Conservation (phyloP, 2,888 invertebrate species). For the Helobdella robusta region DNA sequence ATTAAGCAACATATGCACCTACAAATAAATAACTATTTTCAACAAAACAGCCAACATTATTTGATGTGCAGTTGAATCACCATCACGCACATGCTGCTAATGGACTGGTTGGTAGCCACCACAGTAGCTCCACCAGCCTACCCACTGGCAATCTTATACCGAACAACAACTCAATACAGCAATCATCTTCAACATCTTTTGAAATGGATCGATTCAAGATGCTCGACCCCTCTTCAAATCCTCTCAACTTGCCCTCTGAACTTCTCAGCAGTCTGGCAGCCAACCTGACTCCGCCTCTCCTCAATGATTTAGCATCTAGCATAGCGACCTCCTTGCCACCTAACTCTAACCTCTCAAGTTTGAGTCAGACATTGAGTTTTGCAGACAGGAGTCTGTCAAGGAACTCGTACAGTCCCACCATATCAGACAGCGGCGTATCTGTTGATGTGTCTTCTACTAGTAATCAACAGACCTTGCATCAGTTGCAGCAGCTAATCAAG, state of each 20-base stretch:
- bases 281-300: constrained; percentile 30
- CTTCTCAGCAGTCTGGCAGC: constrained; percentile 38
- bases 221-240: constrained; percentile 24
- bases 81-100: not conserved
- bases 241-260: constrained; percentile 17
- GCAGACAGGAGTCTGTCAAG: constrained; percentile 39
- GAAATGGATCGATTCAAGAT: constrained; percentile 46
- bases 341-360: constrained; percentile 18
- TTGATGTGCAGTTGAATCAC: too few relatives aligned
- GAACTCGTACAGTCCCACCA: constrained; percentile 47
- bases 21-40: too few relatives aligned
- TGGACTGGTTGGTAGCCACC: not conserved
- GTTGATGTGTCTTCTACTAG: constrained; percentile 42
- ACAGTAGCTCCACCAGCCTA: not conserved
- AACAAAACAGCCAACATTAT: too few relatives aligned
- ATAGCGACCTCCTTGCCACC: constrained; percentile 28
- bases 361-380: constrained; percentile 24
- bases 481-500: constrained; percentile 79
- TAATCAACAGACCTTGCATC: constrained; percentile 60
- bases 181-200: constrained; percentile 38
- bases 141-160: not conserved
- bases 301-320: constrained; percentile 19
- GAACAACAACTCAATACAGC: not conserved
- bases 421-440: constrained; percentile 49
- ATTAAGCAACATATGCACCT: too few relatives aligned